phyloP scores from a whole-genome alignment of 2,113 vertebrate genomes.

The Erpornis zantholeuca region DNA sequence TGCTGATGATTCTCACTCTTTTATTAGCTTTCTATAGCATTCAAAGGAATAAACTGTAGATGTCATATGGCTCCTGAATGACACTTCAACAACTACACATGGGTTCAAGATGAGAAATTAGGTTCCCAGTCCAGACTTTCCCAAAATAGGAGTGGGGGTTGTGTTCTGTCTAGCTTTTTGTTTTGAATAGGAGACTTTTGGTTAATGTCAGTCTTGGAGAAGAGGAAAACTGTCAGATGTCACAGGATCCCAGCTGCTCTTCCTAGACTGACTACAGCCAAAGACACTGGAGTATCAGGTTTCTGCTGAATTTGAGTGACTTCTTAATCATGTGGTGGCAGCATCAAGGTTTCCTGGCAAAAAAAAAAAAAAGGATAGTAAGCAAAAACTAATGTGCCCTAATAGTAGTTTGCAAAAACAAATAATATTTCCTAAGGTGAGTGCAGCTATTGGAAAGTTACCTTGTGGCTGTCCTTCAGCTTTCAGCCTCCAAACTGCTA shows the following conservation, averaged over 20 bases:
- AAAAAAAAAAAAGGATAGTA: not conserved
- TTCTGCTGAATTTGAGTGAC: not conserved
- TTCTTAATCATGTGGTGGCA: not conserved
- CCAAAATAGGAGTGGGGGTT: conserved; percentile 22
- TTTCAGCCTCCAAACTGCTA: not conserved
- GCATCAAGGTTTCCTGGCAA: not conserved
- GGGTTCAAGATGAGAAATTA: conserved; percentile 33
- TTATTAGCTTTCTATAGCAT: not conserved
- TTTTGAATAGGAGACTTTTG: conserved; percentile 27
- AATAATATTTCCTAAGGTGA: not conserved
- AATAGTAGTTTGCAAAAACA: not conserved
- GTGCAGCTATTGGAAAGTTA: not conserved
- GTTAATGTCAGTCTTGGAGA: conserved; percentile 5
- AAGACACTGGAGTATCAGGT: not conserved
- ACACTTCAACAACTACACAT: not conserved
- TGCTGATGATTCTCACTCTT: not conserved
- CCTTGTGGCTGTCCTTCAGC: not conserved
- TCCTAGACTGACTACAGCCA: not conserved
- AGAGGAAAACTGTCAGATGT: not conserved
- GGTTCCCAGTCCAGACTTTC: not conserved
- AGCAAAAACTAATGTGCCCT: not conserved
- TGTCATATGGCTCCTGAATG: conserved; percentile 24
- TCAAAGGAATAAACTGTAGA: not conserved
- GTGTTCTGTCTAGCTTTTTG: not conserved
- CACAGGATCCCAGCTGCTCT: not conserved